These are phyloP conservation scores for Stegostoma tigrinum DNA, from an alignment of 2,113 vertebrate species.

Conservation along the genomic window DNA sequence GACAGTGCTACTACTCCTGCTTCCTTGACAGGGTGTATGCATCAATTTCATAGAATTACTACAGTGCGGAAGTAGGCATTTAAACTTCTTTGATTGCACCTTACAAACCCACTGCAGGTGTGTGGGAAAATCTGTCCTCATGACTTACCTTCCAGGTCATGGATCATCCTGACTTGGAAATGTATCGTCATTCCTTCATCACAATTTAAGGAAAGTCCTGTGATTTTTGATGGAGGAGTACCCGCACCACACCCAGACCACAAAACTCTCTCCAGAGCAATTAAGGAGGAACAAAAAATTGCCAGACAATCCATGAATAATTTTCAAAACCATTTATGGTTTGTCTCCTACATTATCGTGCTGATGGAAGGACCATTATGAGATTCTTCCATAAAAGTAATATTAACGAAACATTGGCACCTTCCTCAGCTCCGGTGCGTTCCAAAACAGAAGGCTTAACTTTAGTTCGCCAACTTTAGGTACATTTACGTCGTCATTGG, in stretches of 20 bases:
- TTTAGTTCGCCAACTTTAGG: too few species aligned
- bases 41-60: too few species aligned
- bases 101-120: background rate
- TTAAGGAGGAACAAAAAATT: background rate
- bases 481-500: too few species aligned
- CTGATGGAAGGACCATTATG: background rate
- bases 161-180: background rate
- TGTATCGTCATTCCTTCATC: background rate
- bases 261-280: background rate
- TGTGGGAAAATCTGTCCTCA: background rate
- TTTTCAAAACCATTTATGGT: too few species aligned
- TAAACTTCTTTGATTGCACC: background rate
- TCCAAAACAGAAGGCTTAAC: background rate
- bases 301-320: background rate
- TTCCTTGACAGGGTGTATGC: too few species aligned
- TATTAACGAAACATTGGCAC: background rate
- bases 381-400: background rate
- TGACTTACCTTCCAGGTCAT: background rate
- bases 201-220: background rate
- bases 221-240: background rate
- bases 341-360: background rate
- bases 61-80: background rate
- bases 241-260: background rate
- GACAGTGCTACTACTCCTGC: too few species aligned
- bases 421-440: background rate